Percentiles rank a stretch among this genome's conserved stretches.
These are phyloP conservation scores for Anastrepha ludens DNA, from an alignment of 1,140 invertebrate species.

Conservation along the genomic window DNA sequence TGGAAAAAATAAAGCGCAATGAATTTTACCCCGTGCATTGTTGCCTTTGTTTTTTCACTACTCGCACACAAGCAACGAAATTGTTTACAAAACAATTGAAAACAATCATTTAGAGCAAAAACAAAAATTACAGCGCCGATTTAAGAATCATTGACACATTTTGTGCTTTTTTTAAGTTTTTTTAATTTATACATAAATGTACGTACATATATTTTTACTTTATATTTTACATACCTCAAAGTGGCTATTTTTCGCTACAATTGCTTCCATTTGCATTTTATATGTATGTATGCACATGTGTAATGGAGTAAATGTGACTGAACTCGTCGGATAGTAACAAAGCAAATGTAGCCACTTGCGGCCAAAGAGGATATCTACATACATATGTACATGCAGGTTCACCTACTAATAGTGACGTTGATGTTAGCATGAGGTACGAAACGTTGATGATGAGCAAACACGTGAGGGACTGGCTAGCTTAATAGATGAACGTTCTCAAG, in stretches of 20 bases:
- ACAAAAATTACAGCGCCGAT: neutral
- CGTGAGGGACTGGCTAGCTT: neutral
- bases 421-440: neutral
- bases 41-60: neutral
- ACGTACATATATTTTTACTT: slow-evolving; percentile 2
- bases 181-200: neutral
- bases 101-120: slow-evolving; percentile 23
- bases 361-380: neutral
- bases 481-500: neutral
- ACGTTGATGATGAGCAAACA: neutral
- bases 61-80: neutral
- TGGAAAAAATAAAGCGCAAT: too few species aligned
- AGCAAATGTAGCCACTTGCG: neutral
- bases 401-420: neutral
- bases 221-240: too few species aligned
- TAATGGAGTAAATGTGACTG: neutral
- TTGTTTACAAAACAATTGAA: slow-evolving; percentile 39
- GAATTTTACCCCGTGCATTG: too few species aligned
- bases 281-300: neutral
- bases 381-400: neutral
- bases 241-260: neutral
- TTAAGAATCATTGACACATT: slow-evolving; percentile 35
- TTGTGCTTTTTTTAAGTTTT: neutral
- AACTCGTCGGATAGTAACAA: neutral
- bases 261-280: neutral